phyloP scores from a whole-genome alignment of 2,113 vertebrate species.

The Vireo altiloquus region DNA sequence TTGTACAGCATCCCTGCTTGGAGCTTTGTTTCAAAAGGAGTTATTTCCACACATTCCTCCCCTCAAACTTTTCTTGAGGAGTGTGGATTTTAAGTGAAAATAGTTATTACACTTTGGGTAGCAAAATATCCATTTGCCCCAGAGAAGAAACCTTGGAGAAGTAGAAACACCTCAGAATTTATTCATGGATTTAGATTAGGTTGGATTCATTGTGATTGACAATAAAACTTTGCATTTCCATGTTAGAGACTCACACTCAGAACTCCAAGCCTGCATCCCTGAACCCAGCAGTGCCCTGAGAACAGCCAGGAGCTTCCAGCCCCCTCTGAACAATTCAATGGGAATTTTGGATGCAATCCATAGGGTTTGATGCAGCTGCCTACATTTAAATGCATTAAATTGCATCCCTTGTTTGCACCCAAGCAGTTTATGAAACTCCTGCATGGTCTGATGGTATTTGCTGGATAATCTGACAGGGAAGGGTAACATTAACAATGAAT shows the following conservation, averaged over 20 bases:
- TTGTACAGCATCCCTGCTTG: neutral
- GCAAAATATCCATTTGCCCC: neutral
- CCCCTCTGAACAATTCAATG: neutral
- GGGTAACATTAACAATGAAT: neutral
- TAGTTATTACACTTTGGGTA: neutral
- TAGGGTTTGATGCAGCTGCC: neutral
- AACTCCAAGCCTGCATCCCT: neutral
- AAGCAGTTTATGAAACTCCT: neutral
- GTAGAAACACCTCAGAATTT: neutral
- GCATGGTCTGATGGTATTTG: neutral
- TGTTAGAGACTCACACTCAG: neutral
- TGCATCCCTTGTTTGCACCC: neutral
- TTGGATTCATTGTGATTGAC: neutral
- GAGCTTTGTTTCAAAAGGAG: constrained; percentile 16
- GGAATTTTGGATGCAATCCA: neutral
- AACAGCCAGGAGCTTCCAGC: neutral
- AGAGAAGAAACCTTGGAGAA: neutral
- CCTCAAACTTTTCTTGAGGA: neutral
- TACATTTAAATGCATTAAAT: neutral
- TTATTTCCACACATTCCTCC: constrained; percentile 40
- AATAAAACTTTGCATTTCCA: neutral
- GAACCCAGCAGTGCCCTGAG: neutral
- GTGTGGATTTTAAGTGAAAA: neutral
- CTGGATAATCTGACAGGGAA: neutral
- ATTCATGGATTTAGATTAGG: neutral